phyloP scores from a whole-genome alignment of 2,797 vertebrate genomes.

The Hylomyscus alleni region DNA sequence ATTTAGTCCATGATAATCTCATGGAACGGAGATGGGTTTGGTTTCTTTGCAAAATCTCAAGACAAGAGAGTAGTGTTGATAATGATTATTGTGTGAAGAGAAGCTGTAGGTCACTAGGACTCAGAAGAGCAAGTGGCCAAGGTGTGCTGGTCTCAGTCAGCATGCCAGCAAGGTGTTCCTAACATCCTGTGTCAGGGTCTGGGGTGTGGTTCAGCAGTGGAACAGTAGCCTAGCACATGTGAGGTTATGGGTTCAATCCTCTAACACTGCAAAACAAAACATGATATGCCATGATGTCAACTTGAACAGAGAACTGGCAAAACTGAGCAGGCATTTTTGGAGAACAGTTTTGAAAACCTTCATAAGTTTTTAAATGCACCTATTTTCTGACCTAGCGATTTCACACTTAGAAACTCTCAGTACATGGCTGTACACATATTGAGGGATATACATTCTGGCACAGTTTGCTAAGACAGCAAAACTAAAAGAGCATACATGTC shows the following conservation, averaged over 20 bases:
- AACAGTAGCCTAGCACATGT: neutral
- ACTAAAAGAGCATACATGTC: neutral
- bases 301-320: neutral
- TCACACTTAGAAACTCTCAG: neutral
- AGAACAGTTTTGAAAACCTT: neutral
- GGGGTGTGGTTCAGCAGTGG: neutral
- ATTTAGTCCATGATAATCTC: neutral
- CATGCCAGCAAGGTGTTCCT: neutral
- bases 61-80: neutral
- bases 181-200: neutral
- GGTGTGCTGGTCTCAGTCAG: neutral
- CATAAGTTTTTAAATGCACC: neutral
- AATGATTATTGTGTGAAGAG: neutral
- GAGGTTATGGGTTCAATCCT: no score
- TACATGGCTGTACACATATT: neutral
- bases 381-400: neutral
- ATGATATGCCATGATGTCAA: neutral
- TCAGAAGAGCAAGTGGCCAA: neutral
- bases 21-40: neutral
- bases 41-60: slow-evolving; percentile 28
- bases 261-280: neutral
- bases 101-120: neutral
- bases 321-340: neutral
- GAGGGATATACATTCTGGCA: neutral
- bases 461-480: neutral